Conservation (phyloP, 2,113 vertebrate genomes). For the Xenotilapia flavipinnis region DNA sequence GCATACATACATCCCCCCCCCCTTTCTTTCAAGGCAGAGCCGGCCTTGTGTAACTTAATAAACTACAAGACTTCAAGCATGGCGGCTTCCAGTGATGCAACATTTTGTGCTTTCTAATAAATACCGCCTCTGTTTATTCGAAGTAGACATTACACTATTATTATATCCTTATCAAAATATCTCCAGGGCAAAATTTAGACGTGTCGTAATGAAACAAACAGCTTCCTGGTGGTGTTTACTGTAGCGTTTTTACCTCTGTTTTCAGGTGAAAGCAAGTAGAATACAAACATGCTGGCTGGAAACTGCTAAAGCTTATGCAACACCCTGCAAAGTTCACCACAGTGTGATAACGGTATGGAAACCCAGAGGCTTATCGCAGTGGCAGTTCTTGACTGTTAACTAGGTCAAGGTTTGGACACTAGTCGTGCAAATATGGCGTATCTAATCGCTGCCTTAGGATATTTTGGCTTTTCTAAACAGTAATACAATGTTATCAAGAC, state of each 20-base stretch:
- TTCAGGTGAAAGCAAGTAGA: not conserved
- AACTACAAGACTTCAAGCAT: not conserved
- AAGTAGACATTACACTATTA: not conserved
- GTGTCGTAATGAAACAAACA: not conserved
- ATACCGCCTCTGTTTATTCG: slow-evolving; percentile 9
- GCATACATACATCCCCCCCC: not conserved
- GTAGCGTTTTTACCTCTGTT: not conserved
- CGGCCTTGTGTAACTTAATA: not conserved
- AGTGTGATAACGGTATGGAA: slow-evolving; percentile 27
- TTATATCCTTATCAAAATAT: slow-evolving; percentile 11
- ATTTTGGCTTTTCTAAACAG: slow-evolving; percentile 2
- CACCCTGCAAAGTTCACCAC: slow-evolving; percentile 38
- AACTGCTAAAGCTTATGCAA: slow-evolving; percentile 60
- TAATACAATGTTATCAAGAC: not conserved
- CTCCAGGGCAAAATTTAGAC: not conserved
- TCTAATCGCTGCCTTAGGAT: slow-evolving; percentile 19
- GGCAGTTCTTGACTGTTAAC: slow-evolving; percentile 14
- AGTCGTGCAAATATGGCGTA: slow-evolving; percentile 13
- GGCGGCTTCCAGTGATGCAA: not conserved
- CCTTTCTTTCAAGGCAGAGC: not conserved
- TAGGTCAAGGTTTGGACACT: slow-evolving; percentile 37
- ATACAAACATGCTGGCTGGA: not conserved
- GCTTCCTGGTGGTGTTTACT: not conserved
- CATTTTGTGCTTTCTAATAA: not conserved
- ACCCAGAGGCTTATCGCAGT: slow-evolving; percentile 22